phyloP scores from a whole-genome alignment of 2,797 vertebrate species.

The Oryzias dopingdopingensis region DNA sequence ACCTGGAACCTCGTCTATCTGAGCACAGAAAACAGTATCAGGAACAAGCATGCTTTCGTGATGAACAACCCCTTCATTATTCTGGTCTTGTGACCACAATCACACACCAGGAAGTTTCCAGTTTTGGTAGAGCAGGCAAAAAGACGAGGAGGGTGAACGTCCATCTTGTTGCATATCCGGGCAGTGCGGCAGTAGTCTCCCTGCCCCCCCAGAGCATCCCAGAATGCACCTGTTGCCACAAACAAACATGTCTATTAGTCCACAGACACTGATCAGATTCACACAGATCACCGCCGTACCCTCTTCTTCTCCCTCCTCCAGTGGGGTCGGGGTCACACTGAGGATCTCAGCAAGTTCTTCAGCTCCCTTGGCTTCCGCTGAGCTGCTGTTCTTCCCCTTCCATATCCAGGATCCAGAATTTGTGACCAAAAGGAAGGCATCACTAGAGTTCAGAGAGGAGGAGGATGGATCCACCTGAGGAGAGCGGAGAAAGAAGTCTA shows the following conservation, averaged over 20 bases:
- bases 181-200: slow-evolving; percentile 50
- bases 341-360: slow-evolving; percentile 75
- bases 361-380: slow-evolving; percentile 56
- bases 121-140: slow-evolving; percentile 75
- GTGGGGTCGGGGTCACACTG: slow-evolving; percentile 64
- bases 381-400: slow-evolving; percentile 56
- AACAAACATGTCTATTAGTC: background rate
- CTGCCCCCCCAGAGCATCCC: slow-evolving; percentile 58
- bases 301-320: slow-evolving; percentile 84
- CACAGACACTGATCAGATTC: too few relatives aligned
- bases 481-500: background rate
- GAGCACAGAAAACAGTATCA: slow-evolving; percentile 1
- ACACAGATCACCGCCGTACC: slow-evolving; percentile 45
- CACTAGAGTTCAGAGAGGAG: slow-evolving; percentile 67
- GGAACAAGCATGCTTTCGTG: too few relatives aligned
- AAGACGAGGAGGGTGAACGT: slow-evolving; percentile 63
- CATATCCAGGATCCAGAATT: slow-evolving; percentile 58
- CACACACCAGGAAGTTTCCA: slow-evolving; percentile 58
- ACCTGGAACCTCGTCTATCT: slow-evolving; percentile 82
- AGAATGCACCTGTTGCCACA: slow-evolving; percentile 58
- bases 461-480: slow-evolving; percentile 55
- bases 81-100: background rate
- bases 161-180: slow-evolving; percentile 69
- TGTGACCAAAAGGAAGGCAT: slow-evolving; percentile 65
- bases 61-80: background rate